Base-by-base conservation (phyloP, 2,113 vertebrate species). In the Lates calcarifer region DNA sequence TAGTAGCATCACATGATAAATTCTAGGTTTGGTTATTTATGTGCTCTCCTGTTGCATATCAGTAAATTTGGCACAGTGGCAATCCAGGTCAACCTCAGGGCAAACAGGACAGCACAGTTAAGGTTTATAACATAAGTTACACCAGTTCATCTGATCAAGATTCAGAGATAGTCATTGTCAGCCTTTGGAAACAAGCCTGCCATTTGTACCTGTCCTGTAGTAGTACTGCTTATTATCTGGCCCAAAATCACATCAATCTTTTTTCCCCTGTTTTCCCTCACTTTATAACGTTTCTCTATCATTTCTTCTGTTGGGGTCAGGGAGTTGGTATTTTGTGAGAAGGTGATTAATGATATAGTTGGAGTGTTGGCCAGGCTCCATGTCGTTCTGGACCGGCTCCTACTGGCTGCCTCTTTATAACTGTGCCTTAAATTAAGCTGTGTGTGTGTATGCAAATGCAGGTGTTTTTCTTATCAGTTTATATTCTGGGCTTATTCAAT, bases 281-380 rank as follows among this genome's bases (percentile, higher is more conserved):
- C n/a, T 51, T 35, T 22, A 18, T 65, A 37, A 49, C 33, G 43
- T 70, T 43, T 24, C 22, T 31, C 67, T 65, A 58, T 29, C 17
- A 18, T 22, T 57, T 41, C 29, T 63, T 70, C 26, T 63, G 49
- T 57, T 28, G 39, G n/a, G 9, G 17, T 26, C n/a, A 33, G 65
- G 18, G 47, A 39, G 62, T 31, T 53, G 58, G 14, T n/a, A 5
- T 57, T 31, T 37, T 81, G 62, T 41, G 64, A 75, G 72, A 53
- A 45, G 55, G 57, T 18, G 43, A 64, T 79, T 76, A 64, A 68
- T 69, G 33, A 79, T 67, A 63, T 71, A 78, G 41, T 47, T 18
- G 24, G 60, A 75, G 71, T 33, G 45, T 24, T 70, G 60, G 39
- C 78, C n/a, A 17, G 29, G 49, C n/a, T 83, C 56, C 72, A 65